Evolutionary conservation across 2,888 invertebrate species (phyloP), one percentile per base, ranked within the genome.

Genomic region (Drosophila anomelani): DNA sequence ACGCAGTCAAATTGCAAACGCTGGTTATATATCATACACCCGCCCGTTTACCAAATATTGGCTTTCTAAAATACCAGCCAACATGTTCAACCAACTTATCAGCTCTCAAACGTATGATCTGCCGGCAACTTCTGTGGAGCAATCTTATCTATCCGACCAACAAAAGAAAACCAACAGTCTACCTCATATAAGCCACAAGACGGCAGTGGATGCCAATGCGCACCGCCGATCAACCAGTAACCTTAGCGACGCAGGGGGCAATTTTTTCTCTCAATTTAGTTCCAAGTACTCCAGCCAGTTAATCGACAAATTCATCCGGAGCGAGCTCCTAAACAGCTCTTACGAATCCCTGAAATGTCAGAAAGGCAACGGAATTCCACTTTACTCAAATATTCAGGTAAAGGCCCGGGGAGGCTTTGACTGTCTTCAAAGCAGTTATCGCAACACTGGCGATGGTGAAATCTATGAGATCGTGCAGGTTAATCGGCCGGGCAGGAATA

Each of bases 61-160:
- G 4, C 32, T 17, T 13, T 32, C 17, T 17, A 7, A 13, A 20
- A 23, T 36, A 20, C 2, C 8, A 10, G 3, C 2, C n/a, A 53
- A n/a, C 6, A 92, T 92, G 92, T 92, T 92, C 75, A 90, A 91
- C 77, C 87, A 92, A 77, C 81, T 91, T 15, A 91, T 89, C 81
- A 88, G 89, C 63, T 89, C 91, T 51, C 92, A 92, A 81, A 90
- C 91, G 77, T 91, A 92, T 89, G 92, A 91, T 81, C 79, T 91
- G 71, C 91, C 46, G 2, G 13, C 51, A 29, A 29, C 49, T 36
- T 20, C 23, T 17, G 26, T n/a, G 4, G n/a, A 58, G 1, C 15
- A 58, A 32, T 4, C 39, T 9, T n/a, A 55, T 32, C 20, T 55
- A 71, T 44, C 56, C 17, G 51, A 75, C 57, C 64, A 76, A 47